Base-by-base conservation (phyloP, 2,888 invertebrate species). In the Dione juno region DNA sequence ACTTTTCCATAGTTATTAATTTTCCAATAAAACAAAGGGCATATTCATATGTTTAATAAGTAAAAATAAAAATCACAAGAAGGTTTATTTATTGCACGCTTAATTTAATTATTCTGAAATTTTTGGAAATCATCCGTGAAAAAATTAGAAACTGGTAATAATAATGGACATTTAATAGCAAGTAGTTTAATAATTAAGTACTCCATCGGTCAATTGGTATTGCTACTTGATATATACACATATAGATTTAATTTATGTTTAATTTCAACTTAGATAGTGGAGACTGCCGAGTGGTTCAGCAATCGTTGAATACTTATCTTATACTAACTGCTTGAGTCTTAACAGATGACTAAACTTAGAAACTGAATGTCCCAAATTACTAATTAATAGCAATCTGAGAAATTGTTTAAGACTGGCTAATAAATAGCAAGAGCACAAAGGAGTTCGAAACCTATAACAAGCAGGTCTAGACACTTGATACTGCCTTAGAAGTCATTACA, bases 391-490 rank as follows among this genome's bases (percentile, higher is more conserved):
- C 45, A 52, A 64, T 69, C 64, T 64, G 54, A 67, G 61, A 48
- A 64, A 64, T 41, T 66, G 50, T 63, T 63, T 54, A 65, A 63
- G 52, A 64, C 69, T 66, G 48, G 43, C 66, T 69, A 66, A 66
- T 57, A 70, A 66, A 43, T 57, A 11, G 59, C 11, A 52, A 68
- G 52, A 65, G 53, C 40, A 66, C 53, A 54, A 63, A 66, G 72
- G 37, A 65, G 53, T 61, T 71, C 52, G 35, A 57, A 50, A 66
- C 19, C 52, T 41, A 35, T 70, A 16, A 41, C 19, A 16, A 19
- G 16, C 43, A 45, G 43, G 21, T 35, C 28, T 48, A 14, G 21
- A 16, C 40, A 48, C 54, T 69, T 35, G 48, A 64, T 37, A 57
- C 52, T 57, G 41, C 43, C 37, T 41, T 64, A 35, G 21, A 28